phyloP scores from a whole-genome alignment of 1,140 invertebrate species.

The Cyrtorhinus lividipennis region DNA sequence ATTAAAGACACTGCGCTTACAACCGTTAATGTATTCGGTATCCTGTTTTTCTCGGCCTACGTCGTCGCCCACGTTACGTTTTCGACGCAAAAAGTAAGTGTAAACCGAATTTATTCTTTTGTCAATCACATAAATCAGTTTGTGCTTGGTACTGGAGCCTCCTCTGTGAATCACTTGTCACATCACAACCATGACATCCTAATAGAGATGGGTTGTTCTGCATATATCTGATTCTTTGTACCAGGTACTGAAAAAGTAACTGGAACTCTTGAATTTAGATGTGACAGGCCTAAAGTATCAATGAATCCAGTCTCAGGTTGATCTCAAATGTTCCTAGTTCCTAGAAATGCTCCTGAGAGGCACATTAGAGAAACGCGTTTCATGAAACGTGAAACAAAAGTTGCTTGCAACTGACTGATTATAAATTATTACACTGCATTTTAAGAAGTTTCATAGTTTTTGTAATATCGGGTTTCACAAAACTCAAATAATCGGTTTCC shows the following conservation, averaged over 20 bases:
- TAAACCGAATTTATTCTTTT: not conserved
- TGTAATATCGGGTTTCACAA: too few relatives aligned
- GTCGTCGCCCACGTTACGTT: constrained; percentile 44
- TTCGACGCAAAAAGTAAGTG: constrained; percentile 41
- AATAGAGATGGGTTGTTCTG: not conserved
- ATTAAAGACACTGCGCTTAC: constrained; percentile 48
- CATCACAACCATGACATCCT: not conserved
- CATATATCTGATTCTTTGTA: not conserved
- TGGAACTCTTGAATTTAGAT: not conserved
- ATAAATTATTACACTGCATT: too few relatives aligned
- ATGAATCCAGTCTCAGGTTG: too few relatives aligned
- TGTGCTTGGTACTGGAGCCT: not conserved
- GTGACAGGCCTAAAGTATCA: too few relatives aligned
- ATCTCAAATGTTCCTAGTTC: too few relatives aligned
- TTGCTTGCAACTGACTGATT: too few relatives aligned
- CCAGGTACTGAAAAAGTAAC: not conserved
- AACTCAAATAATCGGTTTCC: too few relatives aligned
- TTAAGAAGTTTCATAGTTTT: too few relatives aligned
- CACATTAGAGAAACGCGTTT: too few relatives aligned
- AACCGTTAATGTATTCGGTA: constrained; percentile 50
- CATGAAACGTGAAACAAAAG: too few relatives aligned
- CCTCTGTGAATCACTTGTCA: not conserved
- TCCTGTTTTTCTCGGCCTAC: constrained; percentile 47
- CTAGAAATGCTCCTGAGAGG: too few relatives aligned
- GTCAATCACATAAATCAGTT: not conserved